Conservation (phyloP, 2,888 invertebrate species). For the Cerastis rubricosa region DNA sequence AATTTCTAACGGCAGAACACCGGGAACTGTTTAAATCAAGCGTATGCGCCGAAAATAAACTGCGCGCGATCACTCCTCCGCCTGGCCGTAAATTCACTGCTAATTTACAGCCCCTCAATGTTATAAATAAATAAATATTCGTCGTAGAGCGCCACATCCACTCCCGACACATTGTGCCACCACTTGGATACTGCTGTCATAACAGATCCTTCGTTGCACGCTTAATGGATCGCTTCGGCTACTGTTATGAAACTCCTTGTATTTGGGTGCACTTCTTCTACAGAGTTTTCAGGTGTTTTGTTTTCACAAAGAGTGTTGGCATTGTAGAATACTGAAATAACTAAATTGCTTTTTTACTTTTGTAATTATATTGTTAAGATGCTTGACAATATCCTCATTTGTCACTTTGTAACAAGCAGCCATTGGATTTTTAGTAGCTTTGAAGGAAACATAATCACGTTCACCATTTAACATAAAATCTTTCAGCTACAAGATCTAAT, state of each 20-base stretch:
- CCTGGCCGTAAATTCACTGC: constrained; percentile 88
- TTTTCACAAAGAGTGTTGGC: neutral
- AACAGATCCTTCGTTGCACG: constrained; percentile 84
- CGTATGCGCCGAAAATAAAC: constrained; percentile 87
- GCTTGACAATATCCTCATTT: constrained; percentile 27
- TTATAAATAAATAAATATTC: constrained; percentile 90
- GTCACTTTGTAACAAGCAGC: constrained; percentile 22
- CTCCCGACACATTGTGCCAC: constrained; percentile 86
- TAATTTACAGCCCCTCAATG: constrained; percentile 90
- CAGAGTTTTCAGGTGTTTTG: constrained; percentile 16
- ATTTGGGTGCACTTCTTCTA: constrained; percentile 20
- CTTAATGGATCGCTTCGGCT: constrained; percentile 78
- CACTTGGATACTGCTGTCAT: constrained; percentile 86
- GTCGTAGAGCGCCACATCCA: constrained; percentile 80
- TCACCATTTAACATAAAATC: constrained; percentile 32
- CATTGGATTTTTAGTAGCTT: constrained; percentile 34
- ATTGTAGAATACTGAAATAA: neutral
- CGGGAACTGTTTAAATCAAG: constrained; percentile 87
- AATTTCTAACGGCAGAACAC: constrained; percentile 71
- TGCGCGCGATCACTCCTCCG: constrained; percentile 84
- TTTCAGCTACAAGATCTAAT: constrained; percentile 55
- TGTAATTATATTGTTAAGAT: constrained; percentile 29
- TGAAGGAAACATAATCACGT: constrained; percentile 44
- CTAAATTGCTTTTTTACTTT: neutral
- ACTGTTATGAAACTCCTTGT: constrained; percentile 56